phyloP scores from a whole-genome alignment of 2,888 invertebrate species.

The Drosophila testacea region DNA sequence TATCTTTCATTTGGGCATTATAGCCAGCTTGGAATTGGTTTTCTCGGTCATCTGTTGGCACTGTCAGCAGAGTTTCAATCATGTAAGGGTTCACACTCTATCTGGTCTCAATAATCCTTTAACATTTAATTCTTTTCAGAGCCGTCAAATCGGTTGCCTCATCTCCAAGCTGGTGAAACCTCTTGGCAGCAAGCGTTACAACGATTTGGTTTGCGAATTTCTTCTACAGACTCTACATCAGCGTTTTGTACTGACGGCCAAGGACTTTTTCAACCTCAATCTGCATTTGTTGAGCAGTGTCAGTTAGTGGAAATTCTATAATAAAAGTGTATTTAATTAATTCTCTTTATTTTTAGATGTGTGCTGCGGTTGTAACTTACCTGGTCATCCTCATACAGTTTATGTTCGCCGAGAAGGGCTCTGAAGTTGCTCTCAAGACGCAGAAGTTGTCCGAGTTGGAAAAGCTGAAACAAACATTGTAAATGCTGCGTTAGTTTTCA shows the following conservation, averaged over 20 bases:
- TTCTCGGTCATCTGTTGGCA: slow-evolving; percentile 76
- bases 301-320: slow-evolving; percentile 37
- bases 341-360: slow-evolving; percentile 68
- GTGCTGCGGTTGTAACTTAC: slow-evolving; percentile 82
- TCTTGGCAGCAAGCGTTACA: slow-evolving; percentile 80
- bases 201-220: slow-evolving; percentile 83
- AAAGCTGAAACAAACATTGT: background rate
- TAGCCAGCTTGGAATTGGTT: slow-evolving; percentile 55
- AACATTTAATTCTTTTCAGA: slow-evolving; percentile 62
- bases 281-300: slow-evolving; percentile 82
- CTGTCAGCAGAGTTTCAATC: slow-evolving; percentile 74
- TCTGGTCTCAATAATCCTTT: background rate
- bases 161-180: slow-evolving; percentile 83
- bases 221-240: slow-evolving; percentile 84
- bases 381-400: slow-evolving; percentile 84
- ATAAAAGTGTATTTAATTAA: background rate
- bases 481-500: background rate
- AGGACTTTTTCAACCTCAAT: slow-evolving; percentile 84
- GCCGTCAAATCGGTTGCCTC: slow-evolving; percentile 83
- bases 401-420: slow-evolving; percentile 71
- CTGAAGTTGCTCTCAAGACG: background rate
- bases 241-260: slow-evolving; percentile 82
- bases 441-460: background rate
- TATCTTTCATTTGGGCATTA: slow-evolving; percentile 46
- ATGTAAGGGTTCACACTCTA: slow-evolving; percentile 57